Evolutionary conservation across 2,797 vertebrate species (phyloP).

Genomic region (Ctenosaura bakeri): DNA sequence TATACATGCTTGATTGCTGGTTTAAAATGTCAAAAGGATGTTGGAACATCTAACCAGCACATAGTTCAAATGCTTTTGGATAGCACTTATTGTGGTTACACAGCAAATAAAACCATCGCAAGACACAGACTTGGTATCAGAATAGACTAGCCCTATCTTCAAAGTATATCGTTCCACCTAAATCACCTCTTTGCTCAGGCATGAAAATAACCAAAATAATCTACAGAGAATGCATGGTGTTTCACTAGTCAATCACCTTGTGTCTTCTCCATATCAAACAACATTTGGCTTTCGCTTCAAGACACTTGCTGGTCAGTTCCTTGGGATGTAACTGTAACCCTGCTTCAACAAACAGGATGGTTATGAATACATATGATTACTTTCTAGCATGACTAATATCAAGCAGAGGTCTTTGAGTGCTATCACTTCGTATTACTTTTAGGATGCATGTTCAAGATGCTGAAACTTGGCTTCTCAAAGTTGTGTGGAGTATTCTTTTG

Average conservation of each 20-base stretch:
- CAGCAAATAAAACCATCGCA: neutral
- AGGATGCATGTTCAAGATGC: neutral
- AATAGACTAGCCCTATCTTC: accelerated
- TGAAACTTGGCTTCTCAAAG: neutral
- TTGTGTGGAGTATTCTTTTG: constrained; percentile 8
- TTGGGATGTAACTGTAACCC: constrained; percentile 51
- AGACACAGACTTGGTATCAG: accelerated
- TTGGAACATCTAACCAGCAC: accelerated
- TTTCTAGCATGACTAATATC: constrained; percentile 31
- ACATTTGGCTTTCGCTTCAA: constrained; percentile 2
- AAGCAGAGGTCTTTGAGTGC: constrained; percentile 55
- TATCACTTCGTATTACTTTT: neutral
- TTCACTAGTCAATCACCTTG: accelerated
- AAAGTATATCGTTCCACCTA: accelerated
- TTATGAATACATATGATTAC: constrained; percentile 51
- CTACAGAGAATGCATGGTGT: constrained; percentile 11
- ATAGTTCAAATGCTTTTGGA: accelerated
- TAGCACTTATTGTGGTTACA: neutral
- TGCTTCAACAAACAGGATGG: constrained; percentile 21
- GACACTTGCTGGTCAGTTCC: constrained; percentile 31
- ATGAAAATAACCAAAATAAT: accelerated
- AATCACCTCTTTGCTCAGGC: neutral
- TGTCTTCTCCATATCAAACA: neutral
- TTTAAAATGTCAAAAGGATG: neutral
- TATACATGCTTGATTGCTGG: neutral